Evolutionary conservation across 2,797 vertebrate species (phyloP).

Genomic region (Rhinatrema bivittatum): DNA sequence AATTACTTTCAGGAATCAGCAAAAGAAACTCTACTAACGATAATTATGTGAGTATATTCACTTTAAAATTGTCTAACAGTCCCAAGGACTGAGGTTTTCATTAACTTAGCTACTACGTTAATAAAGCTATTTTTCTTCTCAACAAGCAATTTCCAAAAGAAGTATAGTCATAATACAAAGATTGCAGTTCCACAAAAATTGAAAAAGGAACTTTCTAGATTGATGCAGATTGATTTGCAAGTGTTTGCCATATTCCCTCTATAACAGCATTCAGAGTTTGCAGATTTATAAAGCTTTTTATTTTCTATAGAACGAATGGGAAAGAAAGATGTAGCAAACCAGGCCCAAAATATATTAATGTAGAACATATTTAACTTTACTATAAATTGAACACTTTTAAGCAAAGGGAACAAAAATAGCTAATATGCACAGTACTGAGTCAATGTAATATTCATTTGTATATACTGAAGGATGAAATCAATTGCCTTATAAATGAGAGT

Average conservation of each 20-base stretch:
- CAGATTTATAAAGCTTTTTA: no score
- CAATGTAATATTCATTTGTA: no score
- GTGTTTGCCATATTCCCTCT: not conserved
- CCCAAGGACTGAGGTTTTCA: conserved; percentile 48
- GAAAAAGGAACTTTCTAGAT: conserved; percentile 2
- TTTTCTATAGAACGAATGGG: no score
- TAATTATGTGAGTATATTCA: conserved; percentile 53
- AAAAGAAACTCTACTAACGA: conserved; percentile 55
- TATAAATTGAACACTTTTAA: no score
- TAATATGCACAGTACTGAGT: no score
- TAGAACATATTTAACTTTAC: no score
- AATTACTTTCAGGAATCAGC: conserved; percentile 58
- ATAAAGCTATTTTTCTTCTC: conserved; percentile 52
- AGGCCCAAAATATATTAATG: no score
- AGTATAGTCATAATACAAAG: conserved; percentile 2
- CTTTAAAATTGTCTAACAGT: conserved; percentile 51
- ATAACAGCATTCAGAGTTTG: not conserved
- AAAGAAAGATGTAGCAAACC: no score
- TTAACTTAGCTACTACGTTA: conserved; percentile 47
- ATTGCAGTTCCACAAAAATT: conserved; percentile 12
- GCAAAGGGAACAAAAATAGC: no score
- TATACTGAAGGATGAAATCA: no score
- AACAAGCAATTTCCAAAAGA: conserved; percentile 37
- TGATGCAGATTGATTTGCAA: conserved; percentile 10
- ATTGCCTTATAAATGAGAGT: no score